Conservation (phyloP, 2,113 vertebrate genomes). For the Piaya cayana region DNA sequence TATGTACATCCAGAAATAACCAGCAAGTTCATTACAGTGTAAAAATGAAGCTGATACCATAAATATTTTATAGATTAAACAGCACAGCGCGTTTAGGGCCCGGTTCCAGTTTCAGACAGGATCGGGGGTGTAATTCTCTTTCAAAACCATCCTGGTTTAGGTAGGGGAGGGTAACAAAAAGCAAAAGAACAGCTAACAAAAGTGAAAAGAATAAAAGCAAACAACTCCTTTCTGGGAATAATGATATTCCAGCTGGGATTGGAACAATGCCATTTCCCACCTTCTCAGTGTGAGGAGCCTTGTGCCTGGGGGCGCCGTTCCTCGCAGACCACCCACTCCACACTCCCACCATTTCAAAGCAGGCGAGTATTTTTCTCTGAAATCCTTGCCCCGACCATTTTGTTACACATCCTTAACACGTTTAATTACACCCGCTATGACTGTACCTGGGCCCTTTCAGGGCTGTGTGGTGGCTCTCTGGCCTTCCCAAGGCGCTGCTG, state of each 20-base stretch:
- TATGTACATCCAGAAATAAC: not conserved
- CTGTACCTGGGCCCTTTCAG: not conserved
- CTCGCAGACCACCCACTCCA: not conserved
- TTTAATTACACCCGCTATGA: not conserved
- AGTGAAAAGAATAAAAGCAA: not conserved
- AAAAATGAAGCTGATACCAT: not conserved
- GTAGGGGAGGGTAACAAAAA: not conserved
- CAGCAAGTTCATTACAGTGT: not conserved
- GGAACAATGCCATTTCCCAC: not conserved
- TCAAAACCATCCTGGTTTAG: not conserved
- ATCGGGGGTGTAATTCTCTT: not conserved
- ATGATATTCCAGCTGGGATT: not conserved
- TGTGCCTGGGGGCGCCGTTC: not conserved
- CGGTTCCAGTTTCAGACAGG: not conserved
- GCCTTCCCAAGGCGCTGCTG: not conserved
- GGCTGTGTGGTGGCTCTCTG: not conserved
- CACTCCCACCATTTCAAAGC: not conserved
- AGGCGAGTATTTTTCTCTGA: not conserved
- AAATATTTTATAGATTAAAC: not conserved
- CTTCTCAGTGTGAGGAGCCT: not conserved
- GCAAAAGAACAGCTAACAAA: not conserved
- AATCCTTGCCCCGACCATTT: not conserved
- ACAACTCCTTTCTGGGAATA: not conserved
- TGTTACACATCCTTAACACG: fast-evolving
- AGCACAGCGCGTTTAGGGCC: not conserved